Evolutionary conservation across 2,113 vertebrate species (phyloP).

Genomic region (Geothlypis trichas): DNA sequence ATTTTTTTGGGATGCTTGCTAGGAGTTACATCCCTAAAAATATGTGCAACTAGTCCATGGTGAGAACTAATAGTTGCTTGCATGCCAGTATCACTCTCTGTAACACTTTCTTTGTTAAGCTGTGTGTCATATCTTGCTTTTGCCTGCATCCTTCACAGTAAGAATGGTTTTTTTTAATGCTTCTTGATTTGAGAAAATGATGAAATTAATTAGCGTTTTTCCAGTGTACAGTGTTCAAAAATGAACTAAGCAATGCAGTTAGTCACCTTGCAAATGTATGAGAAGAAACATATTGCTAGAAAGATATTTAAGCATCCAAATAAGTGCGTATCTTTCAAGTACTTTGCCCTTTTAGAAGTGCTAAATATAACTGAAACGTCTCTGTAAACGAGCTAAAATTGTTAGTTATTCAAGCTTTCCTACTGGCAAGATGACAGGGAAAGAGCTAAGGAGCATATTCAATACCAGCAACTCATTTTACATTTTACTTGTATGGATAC

Average conservation of each 20-base stretch:
- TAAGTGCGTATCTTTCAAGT: background rate
- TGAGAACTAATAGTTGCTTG: background rate
- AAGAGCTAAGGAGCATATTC: background rate
- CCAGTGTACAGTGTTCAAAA: background rate
- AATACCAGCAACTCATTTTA: background rate
- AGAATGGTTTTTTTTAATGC: background rate
- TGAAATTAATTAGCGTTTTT: constrained; percentile 1
- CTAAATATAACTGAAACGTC: constrained; percentile 30
- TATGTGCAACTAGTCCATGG: background rate
- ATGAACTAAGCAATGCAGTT: background rate
- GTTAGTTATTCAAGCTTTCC: background rate
- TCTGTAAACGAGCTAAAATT: background rate
- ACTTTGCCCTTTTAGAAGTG: constrained; percentile 14
- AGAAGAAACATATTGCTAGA: background rate
- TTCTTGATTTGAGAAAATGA: background rate
- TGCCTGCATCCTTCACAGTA: background rate
- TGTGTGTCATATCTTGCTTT: background rate
- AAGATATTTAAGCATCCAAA: background rate
- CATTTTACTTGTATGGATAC: background rate
- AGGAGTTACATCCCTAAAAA: background rate
- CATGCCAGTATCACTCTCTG: background rate
- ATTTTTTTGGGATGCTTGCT: background rate
- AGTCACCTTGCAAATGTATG: background rate
- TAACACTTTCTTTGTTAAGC: background rate
- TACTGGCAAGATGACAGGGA: background rate